Percentiles rank a stretch among this genome's conserved stretches.
Evolutionary conservation across 2,113 vertebrate species (phyloP).

Genomic region (Bagarius yarrelli): DNA sequence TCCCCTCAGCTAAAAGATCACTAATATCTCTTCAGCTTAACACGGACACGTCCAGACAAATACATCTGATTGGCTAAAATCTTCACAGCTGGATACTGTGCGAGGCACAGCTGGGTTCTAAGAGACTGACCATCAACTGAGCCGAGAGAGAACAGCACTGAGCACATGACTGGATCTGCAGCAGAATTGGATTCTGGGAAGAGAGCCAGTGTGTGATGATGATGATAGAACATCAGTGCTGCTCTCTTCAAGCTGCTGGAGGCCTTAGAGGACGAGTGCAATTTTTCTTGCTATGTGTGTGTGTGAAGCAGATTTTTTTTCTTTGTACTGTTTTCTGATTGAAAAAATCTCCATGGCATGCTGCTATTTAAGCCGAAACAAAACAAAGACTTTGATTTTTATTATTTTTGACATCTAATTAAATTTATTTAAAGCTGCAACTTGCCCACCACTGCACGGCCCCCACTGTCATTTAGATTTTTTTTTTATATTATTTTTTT

Average conservation of each 20-base stretch:
- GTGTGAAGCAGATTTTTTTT: conserved; percentile 3
- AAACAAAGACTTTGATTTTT: too few relatives aligned
- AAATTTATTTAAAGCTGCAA: not conserved
- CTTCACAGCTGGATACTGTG: conserved; percentile 30
- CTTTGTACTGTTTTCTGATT: conserved; percentile 7
- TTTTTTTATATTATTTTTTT: too few relatives aligned
- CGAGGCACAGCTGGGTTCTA: conserved; percentile 32
- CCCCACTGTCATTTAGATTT: too few relatives aligned
- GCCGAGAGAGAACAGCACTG: conserved; percentile 29
- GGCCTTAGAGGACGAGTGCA: conserved; percentile 43
- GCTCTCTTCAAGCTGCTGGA: conserved; percentile 57
- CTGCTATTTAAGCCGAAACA: not conserved
- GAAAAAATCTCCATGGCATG: not conserved
- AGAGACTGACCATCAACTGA: conserved; percentile 27
- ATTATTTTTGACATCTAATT: too few relatives aligned
- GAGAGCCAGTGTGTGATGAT: conserved; percentile 62
- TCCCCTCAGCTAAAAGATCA: conserved; percentile 28
- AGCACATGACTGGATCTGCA: conserved; percentile 39
- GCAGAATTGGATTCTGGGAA: conserved; percentile 66
- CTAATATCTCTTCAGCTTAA: not conserved
- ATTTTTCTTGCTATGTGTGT: conserved; percentile 15
- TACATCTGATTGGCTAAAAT: conserved; percentile 16
- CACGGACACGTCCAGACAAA: not conserved
- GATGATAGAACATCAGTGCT: conserved; percentile 62
- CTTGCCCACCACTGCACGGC: too few relatives aligned